Percentiles rank a stretch among this genome's conserved stretches.
Evolutionary conservation across 2,888 invertebrate genomes (phyloP).

Genomic region (Callinectes sapidus): DNA sequence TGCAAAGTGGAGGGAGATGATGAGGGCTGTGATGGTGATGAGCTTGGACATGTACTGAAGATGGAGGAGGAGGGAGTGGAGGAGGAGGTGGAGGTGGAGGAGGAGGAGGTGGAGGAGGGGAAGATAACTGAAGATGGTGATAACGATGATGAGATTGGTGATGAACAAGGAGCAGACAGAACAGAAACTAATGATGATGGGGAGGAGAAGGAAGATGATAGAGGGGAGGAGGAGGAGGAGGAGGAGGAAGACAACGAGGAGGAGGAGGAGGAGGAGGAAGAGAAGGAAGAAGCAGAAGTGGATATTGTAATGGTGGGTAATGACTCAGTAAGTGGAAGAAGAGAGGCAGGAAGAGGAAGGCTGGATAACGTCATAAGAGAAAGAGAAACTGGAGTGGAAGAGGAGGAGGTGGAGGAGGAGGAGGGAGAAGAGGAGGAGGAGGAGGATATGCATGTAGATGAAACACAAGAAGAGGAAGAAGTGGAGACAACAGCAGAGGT

Average conservation of each 20-base stretch:
- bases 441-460: too few relatives aligned
- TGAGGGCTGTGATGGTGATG: not conserved
- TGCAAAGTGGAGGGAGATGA: not conserved
- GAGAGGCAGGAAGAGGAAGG: not conserved
- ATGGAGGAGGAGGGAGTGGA: not conserved
- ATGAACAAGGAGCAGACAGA: not conserved
- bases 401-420: not conserved
- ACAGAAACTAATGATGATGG: not conserved
- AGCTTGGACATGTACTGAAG: not conserved
- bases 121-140: not conserved
- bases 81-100: not conserved
- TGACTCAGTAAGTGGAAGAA: not conserved
- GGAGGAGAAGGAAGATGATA: not conserved
- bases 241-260: not conserved
- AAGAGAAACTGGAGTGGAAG: not conserved
- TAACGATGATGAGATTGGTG: not conserved
- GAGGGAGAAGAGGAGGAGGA: not conserved
- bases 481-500: not conserved
- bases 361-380: not conserved
- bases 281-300: not conserved
- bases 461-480: conserved; percentile 40
- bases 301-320: not conserved
- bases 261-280: not conserved
- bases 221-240: not conserved
- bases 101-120: not conserved